Base-by-base conservation (phyloP, 2,797 vertebrate species). In the Nyctalus aviator region DNA sequence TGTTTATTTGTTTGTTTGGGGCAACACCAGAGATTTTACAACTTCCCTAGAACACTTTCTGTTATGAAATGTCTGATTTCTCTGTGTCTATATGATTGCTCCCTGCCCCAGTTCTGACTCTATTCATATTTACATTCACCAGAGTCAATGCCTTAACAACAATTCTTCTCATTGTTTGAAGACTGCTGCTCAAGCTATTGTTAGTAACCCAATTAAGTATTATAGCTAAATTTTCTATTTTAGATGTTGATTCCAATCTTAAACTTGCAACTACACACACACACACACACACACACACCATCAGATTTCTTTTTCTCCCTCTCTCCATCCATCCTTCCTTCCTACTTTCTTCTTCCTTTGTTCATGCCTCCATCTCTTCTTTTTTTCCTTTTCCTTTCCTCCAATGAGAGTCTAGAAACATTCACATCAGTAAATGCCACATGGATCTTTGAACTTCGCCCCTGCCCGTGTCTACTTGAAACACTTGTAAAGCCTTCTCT, bases 111-210 rank as follows among this genome's bases (percentile, higher is more conserved):
- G 25, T 35, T 81, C 27, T 79, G 81, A 64, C 8, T 71, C 25
- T 68, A 15, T 35, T 90, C 18, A 41, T 91, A 69, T 90, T 95
- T 84, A 75, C 32, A 91, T 17, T 35, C 20, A 88, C 30, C 32
- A 50, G 72, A 57, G 32, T 88, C 57, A 59, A 59, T 5, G 35
- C 71, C 14, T 88, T 91, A 83, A 92, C 48, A 84, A 84, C 27
- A 90, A 27, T 50, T 82, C 3, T 85, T 84, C 12, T 71, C 20
- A 75, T 66, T 78, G 21, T 92, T 90, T 95, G 44, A 92, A 84
- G 32, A 20, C 25, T 92, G 41, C 57, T 94, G 69, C 23, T 62
- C n/a, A 50, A 95, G 46, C 9, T 83, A 25, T 23, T 59, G 25
- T 59, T 84, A 84, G 46, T 25, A 86, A 86, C 8, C 3, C 13